Conservation (phyloP, 2,888 invertebrate species). For the Encarsia formosa region DNA sequence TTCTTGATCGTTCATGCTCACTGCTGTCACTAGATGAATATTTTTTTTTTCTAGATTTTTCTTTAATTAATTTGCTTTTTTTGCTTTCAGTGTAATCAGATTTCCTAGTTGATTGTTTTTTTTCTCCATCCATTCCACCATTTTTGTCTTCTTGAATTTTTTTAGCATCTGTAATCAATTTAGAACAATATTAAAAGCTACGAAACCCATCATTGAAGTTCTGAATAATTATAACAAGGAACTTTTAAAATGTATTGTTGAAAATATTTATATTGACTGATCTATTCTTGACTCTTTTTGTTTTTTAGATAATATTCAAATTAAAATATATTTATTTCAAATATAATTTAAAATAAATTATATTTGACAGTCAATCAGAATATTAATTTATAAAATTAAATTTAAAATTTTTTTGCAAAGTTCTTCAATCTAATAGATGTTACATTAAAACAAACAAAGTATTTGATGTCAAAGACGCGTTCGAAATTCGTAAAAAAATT, state of each 20-base stretch:
- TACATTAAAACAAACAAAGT: too few species aligned
- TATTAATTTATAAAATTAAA: constrained; percentile 6
- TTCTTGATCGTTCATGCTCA: constrained; percentile 7
- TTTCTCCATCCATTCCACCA: constrained; percentile 42
- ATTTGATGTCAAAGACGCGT: too few species aligned
- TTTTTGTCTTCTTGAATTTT: constrained; percentile 69
- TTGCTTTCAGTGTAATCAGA: too few species aligned
- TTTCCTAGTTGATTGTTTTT: too few species aligned
- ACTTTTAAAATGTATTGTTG: constrained; percentile 33
- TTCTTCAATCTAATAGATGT: too few species aligned
- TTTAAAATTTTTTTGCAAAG: constrained; percentile 2
- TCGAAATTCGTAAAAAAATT: too few species aligned
- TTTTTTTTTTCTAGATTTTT: too few species aligned
- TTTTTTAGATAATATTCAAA: too few species aligned
- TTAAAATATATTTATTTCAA: not conserved
- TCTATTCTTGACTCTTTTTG: too few species aligned
- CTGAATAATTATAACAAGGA: constrained; percentile 23
- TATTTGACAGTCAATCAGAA: not conserved
- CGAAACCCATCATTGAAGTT: constrained; percentile 28
- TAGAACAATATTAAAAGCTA: constrained; percentile 40
- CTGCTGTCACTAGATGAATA: too few species aligned
- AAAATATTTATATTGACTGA: constrained; percentile 1
- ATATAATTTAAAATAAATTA: not conserved
- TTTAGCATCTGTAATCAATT: constrained; percentile 60
- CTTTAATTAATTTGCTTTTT: too few species aligned